Conservation (phyloP, 2,113 vertebrate species). For the Myotis davidii region DNA sequence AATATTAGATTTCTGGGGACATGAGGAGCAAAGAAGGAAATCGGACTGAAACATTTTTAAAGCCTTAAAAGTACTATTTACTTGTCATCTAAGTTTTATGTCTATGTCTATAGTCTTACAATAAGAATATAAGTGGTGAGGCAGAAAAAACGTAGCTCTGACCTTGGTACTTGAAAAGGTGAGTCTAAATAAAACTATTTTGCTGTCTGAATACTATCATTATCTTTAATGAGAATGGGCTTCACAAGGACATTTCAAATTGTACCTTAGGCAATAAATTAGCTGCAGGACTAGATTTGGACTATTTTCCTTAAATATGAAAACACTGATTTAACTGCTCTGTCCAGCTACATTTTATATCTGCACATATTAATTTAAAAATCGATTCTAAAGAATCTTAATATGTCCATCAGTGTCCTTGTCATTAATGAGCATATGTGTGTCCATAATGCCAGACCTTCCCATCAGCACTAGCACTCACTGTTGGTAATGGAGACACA, state of each 20-base stretch:
- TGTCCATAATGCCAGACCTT: neutral
- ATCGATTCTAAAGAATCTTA: neutral
- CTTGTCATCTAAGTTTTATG: neutral
- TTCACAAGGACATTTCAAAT: conserved; percentile 62
- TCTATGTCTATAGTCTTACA: conserved; percentile 49
- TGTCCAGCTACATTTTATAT: neutral
- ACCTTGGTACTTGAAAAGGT: conserved; percentile 57
- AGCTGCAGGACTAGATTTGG: conserved; percentile 46
- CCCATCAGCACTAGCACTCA: neutral
- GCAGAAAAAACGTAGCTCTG: conserved; percentile 53
- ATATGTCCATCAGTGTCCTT: neutral
- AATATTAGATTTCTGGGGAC: neutral
- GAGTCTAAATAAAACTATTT: conserved; percentile 71
- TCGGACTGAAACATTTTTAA: conserved; percentile 18
- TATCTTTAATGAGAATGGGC: conserved; percentile 64
- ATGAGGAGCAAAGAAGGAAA: neutral
- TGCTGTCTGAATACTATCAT: conserved; percentile 67
- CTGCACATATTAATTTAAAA: conserved; percentile 21
- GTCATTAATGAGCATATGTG: neutral
- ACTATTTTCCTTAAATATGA: conserved; percentile 63
- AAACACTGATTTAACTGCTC: conserved; percentile 48
- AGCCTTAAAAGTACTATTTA: neutral
- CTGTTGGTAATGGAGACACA: neutral
- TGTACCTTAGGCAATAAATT: conserved; percentile 64
- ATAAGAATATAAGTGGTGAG: neutral